phyloP scores from a whole-genome alignment of 2,888 invertebrate species.

The Junonia oenone region DNA sequence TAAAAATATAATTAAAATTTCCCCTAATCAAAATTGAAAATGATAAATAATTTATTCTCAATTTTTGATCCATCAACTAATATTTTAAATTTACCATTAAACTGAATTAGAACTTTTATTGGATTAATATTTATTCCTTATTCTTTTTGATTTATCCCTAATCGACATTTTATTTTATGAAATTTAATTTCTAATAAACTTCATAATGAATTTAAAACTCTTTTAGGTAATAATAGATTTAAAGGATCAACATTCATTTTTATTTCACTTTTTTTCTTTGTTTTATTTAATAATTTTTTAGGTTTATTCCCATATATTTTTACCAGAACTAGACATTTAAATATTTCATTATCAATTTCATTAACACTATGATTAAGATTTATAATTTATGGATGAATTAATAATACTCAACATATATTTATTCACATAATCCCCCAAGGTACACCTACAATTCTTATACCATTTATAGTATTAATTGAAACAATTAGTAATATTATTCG shows the following conservation, averaged over 20 bases:
- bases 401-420: constrained; percentile 82
- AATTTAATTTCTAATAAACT: constrained; percentile 63
- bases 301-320: constrained; percentile 86
- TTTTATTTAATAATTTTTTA: constrained; percentile 84
- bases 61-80: constrained; percentile 80
- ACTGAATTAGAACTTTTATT: constrained; percentile 80
- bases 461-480: constrained; percentile 88
- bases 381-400: constrained; percentile 83
- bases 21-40: constrained; percentile 67
- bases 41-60: constrained; percentile 84
- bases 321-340: constrained; percentile 83
- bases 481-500: constrained; percentile 86
- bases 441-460: constrained; percentile 78
- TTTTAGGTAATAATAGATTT: constrained; percentile 63
- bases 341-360: constrained; percentile 78
- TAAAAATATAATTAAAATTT: constrained; percentile 38
- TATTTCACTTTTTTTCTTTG: constrained; percentile 77
- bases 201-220: constrained; percentile 80
- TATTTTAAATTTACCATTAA: constrained; percentile 61
- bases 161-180: constrained; percentile 71
- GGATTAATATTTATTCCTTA: constrained; percentile 72
- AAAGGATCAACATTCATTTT: constrained; percentile 77
- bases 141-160: constrained; percentile 76
- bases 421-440: constrained; percentile 84
- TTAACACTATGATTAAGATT: constrained; percentile 82